phyloP scores from a whole-genome alignment of 2,888 invertebrate species.

The Raillietiella orientalis region DNA sequence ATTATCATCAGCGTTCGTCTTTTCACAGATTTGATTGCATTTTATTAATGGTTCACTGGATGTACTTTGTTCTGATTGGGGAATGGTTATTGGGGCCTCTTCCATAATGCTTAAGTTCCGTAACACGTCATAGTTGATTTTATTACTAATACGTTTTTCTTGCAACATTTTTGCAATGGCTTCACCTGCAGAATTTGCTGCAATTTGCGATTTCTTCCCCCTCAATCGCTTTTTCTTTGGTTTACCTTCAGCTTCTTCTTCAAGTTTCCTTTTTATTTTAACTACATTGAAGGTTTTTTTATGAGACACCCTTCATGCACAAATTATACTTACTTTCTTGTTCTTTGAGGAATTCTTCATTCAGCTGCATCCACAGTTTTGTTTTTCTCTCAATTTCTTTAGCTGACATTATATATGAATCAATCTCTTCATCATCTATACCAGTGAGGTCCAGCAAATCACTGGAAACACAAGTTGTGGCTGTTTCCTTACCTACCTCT shows the following conservation, averaged over 20 bases:
- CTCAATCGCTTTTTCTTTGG: conserved; percentile 44
- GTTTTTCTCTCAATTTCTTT: conserved; percentile 50
- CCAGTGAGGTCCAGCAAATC: conserved; percentile 11
- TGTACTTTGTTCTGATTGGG: too few species aligned
- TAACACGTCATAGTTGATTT: conserved; percentile 91
- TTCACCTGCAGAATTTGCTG: conserved; percentile 21
- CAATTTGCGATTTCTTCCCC: conserved; percentile 11
- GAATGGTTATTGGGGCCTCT: too few species aligned
- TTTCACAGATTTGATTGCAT: too few species aligned
- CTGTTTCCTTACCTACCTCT: too few species aligned
- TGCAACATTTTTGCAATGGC: conserved; percentile 86
- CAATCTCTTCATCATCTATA: conserved; percentile 66
- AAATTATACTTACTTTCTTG: conserved; percentile 33
- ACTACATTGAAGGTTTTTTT: too few species aligned
- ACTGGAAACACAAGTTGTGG: too few species aligned
- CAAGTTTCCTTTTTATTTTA: conserved; percentile 28
- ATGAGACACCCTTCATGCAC: too few species aligned
- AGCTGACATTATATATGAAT: conserved; percentile 46
- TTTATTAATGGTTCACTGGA: too few species aligned
- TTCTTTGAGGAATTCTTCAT: conserved; percentile 52
- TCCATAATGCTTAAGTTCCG: conserved; percentile 28
- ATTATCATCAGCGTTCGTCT: too few species aligned
- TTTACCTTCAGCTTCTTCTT: conserved; percentile 57
- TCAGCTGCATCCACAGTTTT: conserved; percentile 51
- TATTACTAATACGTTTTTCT: conserved; percentile 77